Base-by-base conservation (phyloP, 2,888 invertebrate species). In the Drosophila bunnanda region DNA sequence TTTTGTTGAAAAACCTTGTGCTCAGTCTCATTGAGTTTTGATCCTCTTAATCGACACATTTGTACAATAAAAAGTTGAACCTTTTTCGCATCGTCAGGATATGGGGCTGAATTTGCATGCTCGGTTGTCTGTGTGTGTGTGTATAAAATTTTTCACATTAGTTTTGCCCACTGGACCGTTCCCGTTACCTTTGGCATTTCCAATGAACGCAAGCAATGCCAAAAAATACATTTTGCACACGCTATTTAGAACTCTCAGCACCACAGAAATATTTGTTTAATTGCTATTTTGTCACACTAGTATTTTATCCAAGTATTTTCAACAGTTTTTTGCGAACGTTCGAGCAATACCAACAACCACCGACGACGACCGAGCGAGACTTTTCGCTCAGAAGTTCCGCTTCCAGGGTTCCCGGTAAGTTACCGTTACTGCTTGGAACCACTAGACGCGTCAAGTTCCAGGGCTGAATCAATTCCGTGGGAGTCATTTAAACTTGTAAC, bases 141-240 rank as follows among this genome's bases (percentile, higher is more conserved):
- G 69, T 80, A 82, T 79, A 61, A 80, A 76, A 77, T 74, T 84
- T 87, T 85, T 82, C 75, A 52, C 59, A 43, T 41, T 38, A 71
- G 44, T 75, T 77, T 78, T 84, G 59, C 61, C 62, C 52, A 52
- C n/a, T 64, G 36, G 71, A 41, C 28, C 15, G 20, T 52, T 52
- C 32, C 36, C 50, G 70, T 91, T 91, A 92, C 92, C 92, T 92
- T 91, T 91, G 78, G 91, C 80, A 88, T 91, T 91, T 88, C 81
- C 91, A 91, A 91, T 90, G 68, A 92, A 82, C 76, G 89, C 90
- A 74, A 92, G 79, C 80, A 91, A 88, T 71, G 86, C 82, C 81
- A 91, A 88, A 79, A 91, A 82, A 82, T 89, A 90, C 91, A 91
- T 91, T 78, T 88, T 89, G 74, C 74, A 79, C 75, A 68, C 79